Evolutionary conservation across 2,113 vertebrate species (phyloP).

Genomic region (Semnornis frantzii): DNA sequence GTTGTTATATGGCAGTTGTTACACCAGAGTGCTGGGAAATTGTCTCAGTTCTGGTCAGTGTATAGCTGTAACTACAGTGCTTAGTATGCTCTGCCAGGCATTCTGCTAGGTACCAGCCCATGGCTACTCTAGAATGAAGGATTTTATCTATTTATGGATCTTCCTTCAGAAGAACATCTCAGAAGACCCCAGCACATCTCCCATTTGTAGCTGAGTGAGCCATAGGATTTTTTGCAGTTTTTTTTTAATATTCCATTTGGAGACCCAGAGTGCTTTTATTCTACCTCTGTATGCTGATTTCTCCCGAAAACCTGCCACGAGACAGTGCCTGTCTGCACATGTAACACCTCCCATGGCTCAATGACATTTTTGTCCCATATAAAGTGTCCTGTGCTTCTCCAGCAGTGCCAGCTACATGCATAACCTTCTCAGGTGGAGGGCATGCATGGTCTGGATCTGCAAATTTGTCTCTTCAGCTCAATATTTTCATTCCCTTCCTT

Average conservation of each 20-base stretch:
- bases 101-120: not conserved
- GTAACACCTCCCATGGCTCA: accelerated
- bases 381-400: not conserved
- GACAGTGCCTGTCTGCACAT: accelerated
- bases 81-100: accelerated
- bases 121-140: accelerated
- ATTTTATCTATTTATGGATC: not conserved
- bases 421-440: not conserved
- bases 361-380: too few species aligned
- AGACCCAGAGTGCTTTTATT: not conserved
- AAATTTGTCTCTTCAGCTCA: not conserved
- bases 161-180: not conserved
- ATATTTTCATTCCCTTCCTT: not conserved
- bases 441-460: accelerated
- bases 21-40: not conserved
- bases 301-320: not conserved
- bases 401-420: accelerated
- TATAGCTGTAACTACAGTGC: not conserved
- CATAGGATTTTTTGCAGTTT: not conserved
- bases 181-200: not conserved
- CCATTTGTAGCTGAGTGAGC: not conserved
- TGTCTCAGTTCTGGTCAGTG: not conserved
- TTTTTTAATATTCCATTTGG: not conserved
- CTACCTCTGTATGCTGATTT: not conserved
- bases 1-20: not conserved